These are phyloP conservation scores for Pectinophora gossypiella DNA, from an alignment of 1,140 invertebrate species.

Conservation along the genomic window DNA sequence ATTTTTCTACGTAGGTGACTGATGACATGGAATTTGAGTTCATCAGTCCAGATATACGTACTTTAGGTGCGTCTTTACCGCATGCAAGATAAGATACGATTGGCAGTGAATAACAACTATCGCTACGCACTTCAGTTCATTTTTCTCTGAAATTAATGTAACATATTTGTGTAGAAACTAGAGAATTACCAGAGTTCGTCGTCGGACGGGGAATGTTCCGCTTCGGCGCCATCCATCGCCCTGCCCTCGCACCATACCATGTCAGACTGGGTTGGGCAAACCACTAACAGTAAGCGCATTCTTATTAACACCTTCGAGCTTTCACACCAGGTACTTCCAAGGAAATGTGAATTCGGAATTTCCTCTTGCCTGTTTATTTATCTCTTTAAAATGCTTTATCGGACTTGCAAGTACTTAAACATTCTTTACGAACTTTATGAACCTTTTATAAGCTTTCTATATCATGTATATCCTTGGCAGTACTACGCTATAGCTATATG, in stretches of 20 bases:
- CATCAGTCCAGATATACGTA: background rate
- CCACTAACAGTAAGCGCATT: slow-evolving; percentile 84
- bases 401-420: too few species aligned
- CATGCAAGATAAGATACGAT: background rate
- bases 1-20: too few species aligned
- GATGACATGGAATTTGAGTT: background rate
- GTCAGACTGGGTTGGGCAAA: slow-evolving; percentile 89
- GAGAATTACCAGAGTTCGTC: slow-evolving; percentile 67
- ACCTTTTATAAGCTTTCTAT: too few species aligned
- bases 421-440: too few species aligned
- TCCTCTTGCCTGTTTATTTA: too few species aligned
- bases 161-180: slow-evolving; percentile 46
- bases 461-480: too few species aligned
- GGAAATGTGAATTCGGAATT: too few species aligned
- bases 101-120: background rate
- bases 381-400: too few species aligned
- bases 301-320: slow-evolving; percentile 8
- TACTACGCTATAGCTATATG: too few species aligned
- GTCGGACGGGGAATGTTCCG: slow-evolving; percentile 80
- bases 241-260: slow-evolving; percentile 73
- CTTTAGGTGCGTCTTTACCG: background rate
- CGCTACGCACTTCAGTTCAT: background rate
- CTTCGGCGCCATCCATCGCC: slow-evolving; percentile 78
- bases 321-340: background rate
- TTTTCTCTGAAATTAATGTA: too few species aligned